phyloP scores from a whole-genome alignment of 2,113 vertebrate genomes.

The Cricetomys ansorgei region DNA sequence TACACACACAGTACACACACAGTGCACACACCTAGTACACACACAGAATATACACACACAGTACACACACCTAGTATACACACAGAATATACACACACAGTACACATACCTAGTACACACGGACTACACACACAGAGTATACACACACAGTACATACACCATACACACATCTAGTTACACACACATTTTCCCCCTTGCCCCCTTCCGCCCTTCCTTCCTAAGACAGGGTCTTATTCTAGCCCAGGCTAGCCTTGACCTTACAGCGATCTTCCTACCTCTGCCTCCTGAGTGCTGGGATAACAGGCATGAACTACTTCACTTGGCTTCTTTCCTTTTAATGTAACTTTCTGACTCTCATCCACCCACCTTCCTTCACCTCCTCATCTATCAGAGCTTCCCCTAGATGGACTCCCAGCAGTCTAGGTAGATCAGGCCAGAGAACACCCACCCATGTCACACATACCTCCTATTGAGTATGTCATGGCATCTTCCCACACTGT shows the following conservation, averaged over 20 bases:
- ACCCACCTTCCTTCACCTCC: not conserved
- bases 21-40: too few species aligned
- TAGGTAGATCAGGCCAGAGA: not conserved
- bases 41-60: not conserved
- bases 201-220: not conserved
- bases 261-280: not conserved
- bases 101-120: not conserved
- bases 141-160: not conserved
- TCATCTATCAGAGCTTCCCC: not conserved
- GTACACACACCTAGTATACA: too few species aligned
- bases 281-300: not conserved
- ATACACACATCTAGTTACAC: not conserved
- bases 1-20: not conserved
- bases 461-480: not conserved
- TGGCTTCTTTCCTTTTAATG: not conserved
- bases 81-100: too few species aligned
- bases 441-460: not conserved
- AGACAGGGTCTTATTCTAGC: not conserved
- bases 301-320: not conserved
- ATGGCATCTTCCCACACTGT: not conserved
- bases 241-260: not conserved
- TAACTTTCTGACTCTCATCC: not conserved
- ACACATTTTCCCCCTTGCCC: not conserved
- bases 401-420: not conserved
- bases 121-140: too few species aligned